These are phyloP conservation scores for Platichthys flesus DNA, from an alignment of 2,113 vertebrate species.

Conservation along the genomic window DNA sequence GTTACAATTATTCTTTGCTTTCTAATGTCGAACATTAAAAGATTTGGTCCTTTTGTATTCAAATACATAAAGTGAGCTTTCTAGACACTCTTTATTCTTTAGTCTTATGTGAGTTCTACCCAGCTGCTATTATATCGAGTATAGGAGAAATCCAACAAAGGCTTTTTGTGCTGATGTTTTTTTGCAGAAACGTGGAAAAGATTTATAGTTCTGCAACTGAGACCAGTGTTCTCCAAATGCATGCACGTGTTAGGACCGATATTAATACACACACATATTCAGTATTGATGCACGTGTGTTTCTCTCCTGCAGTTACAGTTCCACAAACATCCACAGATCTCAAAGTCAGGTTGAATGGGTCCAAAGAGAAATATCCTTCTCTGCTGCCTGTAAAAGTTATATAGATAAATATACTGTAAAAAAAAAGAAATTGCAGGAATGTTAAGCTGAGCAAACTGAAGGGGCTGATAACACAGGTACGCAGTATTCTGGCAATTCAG, in stretches of 20 bases:
- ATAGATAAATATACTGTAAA: background rate
- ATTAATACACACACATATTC: background rate
- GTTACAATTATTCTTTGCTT: background rate
- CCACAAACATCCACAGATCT: constrained; percentile 6
- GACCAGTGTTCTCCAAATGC: background rate
- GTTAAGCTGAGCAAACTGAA: constrained; percentile 56
- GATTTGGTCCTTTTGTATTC: constrained; percentile 10
- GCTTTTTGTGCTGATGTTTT: too few species aligned
- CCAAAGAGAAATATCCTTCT: constrained; percentile 13
- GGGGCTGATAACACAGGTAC: constrained; percentile 46
- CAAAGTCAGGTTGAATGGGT: constrained; percentile 8
- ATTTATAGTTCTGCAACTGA: background rate
- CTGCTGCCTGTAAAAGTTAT: background rate
- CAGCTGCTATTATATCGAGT: background rate
- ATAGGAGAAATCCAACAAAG: background rate
- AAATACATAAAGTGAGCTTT: constrained; percentile 14
- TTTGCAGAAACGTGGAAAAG: background rate
- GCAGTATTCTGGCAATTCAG: constrained; percentile 48
- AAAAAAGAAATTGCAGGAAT: constrained; percentile 16
- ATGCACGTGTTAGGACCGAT: background rate
- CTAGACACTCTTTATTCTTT: background rate
- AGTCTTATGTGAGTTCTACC: background rate
- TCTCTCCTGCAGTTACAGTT: background rate
- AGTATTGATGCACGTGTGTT: background rate
- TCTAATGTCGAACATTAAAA: constrained; percentile 19